Conservation (phyloP, 2,888 invertebrate genomes). For the Calameuta filiformis region DNA sequence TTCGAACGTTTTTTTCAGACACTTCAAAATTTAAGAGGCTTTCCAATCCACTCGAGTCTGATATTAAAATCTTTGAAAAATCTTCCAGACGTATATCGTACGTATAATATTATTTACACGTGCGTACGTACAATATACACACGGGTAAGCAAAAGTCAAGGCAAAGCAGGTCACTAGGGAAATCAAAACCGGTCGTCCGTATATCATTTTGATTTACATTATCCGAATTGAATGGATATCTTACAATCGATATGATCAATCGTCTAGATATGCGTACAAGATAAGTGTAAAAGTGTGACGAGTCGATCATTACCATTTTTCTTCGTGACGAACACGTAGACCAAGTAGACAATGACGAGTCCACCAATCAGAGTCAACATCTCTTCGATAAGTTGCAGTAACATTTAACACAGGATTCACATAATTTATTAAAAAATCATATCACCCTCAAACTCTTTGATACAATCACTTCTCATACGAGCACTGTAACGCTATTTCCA, state of each 20-base stretch:
- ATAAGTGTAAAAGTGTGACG: not conserved
- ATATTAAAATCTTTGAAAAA: not conserved
- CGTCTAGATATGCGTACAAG: not conserved
- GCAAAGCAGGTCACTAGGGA: not conserved
- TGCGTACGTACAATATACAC: not conserved
- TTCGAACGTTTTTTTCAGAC: not conserved
- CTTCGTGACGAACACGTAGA: constrained; percentile 52
- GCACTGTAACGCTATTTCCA: not conserved
- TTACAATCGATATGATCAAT: not conserved
- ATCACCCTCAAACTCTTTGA: not conserved
- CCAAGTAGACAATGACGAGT: constrained; percentile 53
- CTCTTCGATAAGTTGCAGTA: constrained; percentile 51
- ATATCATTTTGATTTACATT: not conserved
- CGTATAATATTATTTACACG: not conserved
- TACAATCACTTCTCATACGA: not conserved
- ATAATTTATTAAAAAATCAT: constrained; percentile 26
- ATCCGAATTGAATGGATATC: no score
- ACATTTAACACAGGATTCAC: constrained; percentile 50
- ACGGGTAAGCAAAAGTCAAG: not conserved
- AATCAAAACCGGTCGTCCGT: not conserved
- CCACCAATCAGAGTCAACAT: constrained; percentile 61
- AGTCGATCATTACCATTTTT: constrained; percentile 50
- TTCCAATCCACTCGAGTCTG: not conserved
- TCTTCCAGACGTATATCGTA: not conserved
- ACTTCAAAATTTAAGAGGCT: not conserved